phyloP scores from a whole-genome alignment of 2,113 vertebrate species.

The Heterocephalus glaber region DNA sequence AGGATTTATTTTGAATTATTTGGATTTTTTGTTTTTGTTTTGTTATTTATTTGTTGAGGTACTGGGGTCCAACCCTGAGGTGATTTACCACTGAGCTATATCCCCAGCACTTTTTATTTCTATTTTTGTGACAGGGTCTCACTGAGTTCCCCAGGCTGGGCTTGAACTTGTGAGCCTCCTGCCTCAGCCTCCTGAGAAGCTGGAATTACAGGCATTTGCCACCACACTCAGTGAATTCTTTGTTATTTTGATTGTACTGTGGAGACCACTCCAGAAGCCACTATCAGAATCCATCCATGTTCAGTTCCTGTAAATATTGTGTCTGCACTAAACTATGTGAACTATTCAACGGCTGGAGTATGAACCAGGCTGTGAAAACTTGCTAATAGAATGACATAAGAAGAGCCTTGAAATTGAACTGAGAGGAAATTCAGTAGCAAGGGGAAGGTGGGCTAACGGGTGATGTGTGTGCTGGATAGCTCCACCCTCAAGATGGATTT shows the following conservation, averaged over 20 bases:
- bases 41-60: neutral
- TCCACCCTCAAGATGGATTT: neutral
- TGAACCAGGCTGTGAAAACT: constrained; percentile 50
- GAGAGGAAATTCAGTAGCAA: constrained; percentile 44
- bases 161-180: neutral
- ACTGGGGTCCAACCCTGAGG: neutral
- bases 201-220: neutral
- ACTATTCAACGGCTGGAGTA: constrained; percentile 69
- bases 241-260: constrained; percentile 57
- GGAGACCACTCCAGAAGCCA: constrained; percentile 44
- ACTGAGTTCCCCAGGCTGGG: neutral
- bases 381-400: constrained; percentile 37
- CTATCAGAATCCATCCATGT: constrained; percentile 71
- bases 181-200: neutral
- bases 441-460: neutral
- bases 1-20: constrained; percentile 55
- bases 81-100: neutral
- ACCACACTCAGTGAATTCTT: neutral
- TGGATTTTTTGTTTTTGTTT: neutral
- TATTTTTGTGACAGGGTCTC: neutral
- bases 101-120: neutral
- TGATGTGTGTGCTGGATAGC: neutral
- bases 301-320: constrained; percentile 76
- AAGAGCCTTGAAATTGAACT: constrained; percentile 28
- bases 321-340: constrained; percentile 74